Evolutionary conservation across 2,797 vertebrate genomes (phyloP).

Genomic region (Urophycis tenuis): DNA sequence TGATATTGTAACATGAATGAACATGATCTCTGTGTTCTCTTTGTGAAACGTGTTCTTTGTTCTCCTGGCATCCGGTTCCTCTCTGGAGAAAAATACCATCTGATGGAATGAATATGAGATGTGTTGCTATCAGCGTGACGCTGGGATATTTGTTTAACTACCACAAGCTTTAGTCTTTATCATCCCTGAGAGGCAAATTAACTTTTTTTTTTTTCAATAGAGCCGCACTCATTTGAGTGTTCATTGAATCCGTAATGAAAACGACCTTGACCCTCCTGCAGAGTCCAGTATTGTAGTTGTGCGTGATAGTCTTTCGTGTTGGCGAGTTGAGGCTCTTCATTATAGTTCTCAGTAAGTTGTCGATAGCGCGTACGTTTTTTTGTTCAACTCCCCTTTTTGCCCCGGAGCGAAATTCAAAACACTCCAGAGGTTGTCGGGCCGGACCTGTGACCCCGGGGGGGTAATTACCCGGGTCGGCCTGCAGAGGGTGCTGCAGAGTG

Average conservation of each 20-base stretch:
- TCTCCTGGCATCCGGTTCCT: not conserved
- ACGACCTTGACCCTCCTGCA: not conserved
- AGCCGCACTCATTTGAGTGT: not conserved
- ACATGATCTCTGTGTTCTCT: too few species aligned
- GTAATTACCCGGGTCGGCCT: not conserved
- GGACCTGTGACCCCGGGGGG: too few species aligned
- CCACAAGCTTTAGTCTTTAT: too few species aligned
- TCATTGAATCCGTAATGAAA: not conserved
- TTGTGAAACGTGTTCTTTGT: too few species aligned
- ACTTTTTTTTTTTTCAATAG: too few species aligned
- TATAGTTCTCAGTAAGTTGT: too few species aligned
- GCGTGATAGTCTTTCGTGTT: not conserved
- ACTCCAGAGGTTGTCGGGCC: too few species aligned
- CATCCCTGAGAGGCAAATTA: not conserved
- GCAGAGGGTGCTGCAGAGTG: not conserved
- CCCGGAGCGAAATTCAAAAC: not conserved
- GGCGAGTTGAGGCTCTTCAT: too few species aligned
- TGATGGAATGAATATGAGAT: not conserved
- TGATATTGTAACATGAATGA: too few species aligned
- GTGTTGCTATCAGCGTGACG: not conserved
- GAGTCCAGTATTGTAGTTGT: not conserved
- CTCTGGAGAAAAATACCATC: not conserved
- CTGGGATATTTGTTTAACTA: not conserved
- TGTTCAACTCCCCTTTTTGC: not conserved
- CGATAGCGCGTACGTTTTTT: too few species aligned